Base-by-base conservation (phyloP, 2,113 vertebrate species). In the Equus przewalskii region DNA sequence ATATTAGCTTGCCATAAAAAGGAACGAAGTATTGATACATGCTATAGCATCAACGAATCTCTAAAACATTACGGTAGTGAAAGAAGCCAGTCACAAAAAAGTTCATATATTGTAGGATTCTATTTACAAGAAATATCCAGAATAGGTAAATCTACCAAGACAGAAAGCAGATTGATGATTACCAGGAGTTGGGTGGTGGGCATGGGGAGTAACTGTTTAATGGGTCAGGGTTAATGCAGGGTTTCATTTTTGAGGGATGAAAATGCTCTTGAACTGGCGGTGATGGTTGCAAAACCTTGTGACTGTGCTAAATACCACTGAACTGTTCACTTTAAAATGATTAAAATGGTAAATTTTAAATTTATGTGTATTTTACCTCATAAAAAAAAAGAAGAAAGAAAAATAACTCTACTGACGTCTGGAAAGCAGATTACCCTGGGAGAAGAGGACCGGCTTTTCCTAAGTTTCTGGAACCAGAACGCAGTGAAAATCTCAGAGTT, bases 11-110 rank as follows among this genome's bases (percentile, higher is more conserved):
- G 33, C 46, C 33, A 9, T 2, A 2, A 36, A 36, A 36, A 46
- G 56, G 30, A 78, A 13, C 0, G 11, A 26, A 65, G 44, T 9
- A 28, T 33, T 28, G 22, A 4, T 6, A 36, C 0, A 0, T 12
- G 1, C 44, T 6, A 26, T 0, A 19, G 24, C 21, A 64, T 0
- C 2, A 2, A 1, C 2, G 73, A 19, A 36, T 22, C 9, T 13
- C 15, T 1, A 7, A 51, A 36, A n/a, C 87, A 36, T 1, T 28
- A 36, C 1, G 2, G 56, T 24, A 65, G 28, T 33, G 36, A 21
- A 36, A 51, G 41, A 51, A 41, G 22, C 33, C 75, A 21, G 62
- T 28, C 44, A 65, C 22, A 13, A 36, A 26, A 62, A 54, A 18
- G 3, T 3, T 19, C 58, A 19, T 4, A 1, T 19, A 9, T 0